Evolutionary conservation across 2,113 vertebrate species (phyloP).

Genomic region (Synchiropus splendidus): DNA sequence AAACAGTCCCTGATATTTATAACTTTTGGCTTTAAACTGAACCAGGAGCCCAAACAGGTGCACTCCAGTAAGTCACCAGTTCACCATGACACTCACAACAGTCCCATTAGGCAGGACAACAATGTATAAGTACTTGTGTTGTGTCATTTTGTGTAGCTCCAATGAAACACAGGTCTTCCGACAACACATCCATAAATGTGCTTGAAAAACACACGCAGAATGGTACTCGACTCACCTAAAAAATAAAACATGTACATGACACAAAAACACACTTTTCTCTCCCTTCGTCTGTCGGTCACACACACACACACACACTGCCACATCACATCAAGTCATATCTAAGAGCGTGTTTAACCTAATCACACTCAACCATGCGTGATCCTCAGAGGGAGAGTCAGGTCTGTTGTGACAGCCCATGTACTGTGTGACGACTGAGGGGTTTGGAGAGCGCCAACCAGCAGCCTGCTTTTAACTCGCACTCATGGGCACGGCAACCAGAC

Average conservation of each 20-base stretch:
- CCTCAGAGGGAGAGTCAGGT: constrained; percentile 51
- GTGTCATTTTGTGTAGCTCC: neutral
- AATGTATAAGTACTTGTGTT: neutral
- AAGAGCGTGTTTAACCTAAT: constrained; percentile 54
- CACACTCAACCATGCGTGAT: constrained; percentile 58
- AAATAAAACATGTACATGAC: constrained; percentile 2
- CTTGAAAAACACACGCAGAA: constrained; percentile 1
- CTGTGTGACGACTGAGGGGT: constrained; percentile 44
- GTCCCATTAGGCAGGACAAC: neutral
- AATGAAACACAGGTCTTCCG: too few species aligned
- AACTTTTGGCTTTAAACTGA: too few species aligned
- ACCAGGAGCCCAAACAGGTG: too few species aligned
- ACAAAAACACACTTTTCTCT: constrained; percentile 3
- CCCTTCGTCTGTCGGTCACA: constrained; percentile 4
- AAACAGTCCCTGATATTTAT: too few species aligned
- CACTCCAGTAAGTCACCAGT: too few species aligned
- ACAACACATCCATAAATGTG: too few species aligned
- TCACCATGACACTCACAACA: neutral
- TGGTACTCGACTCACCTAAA: too few species aligned
- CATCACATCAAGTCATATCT: constrained; percentile 50
- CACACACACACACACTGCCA: constrained; percentile 23
- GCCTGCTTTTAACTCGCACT: constrained; percentile 26
- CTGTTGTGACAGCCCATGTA: constrained; percentile 54
- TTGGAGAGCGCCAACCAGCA: constrained; percentile 37
- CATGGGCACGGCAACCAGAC: constrained; percentile 18